Conservation (phyloP, 1,140 invertebrate genomes). For the Glossosoma conforme region DNA sequence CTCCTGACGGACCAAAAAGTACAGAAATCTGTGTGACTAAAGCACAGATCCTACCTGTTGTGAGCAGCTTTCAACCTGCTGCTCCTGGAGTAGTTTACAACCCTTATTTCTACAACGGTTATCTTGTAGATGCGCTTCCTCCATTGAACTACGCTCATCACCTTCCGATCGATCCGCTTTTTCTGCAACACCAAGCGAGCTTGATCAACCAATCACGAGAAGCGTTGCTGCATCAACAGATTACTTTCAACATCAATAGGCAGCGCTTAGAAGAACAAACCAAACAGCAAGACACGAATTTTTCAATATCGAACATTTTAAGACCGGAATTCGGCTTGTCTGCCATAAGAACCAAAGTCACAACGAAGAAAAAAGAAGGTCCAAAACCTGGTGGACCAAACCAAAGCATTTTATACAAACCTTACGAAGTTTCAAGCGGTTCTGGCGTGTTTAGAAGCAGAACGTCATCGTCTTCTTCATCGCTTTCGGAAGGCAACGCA, state of each 20-base stretch:
- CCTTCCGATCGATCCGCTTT: too few species aligned
- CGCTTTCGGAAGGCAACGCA: background rate
- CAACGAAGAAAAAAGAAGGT: conserved; percentile 28
- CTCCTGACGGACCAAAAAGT: conserved; percentile 2
- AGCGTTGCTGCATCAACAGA: too few species aligned
- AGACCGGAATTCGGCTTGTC: conserved; percentile 47
- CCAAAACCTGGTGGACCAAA: conserved; percentile 42
- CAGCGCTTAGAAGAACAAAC: conserved; percentile 3
- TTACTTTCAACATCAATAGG: conserved; percentile 1
- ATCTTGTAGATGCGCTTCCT: too few species aligned
- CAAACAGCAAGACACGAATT: conserved; percentile 35
- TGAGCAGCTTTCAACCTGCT: conserved; percentile 8
- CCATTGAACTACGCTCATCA: too few species aligned
- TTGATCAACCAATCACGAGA: too few species aligned
- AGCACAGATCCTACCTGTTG: background rate
- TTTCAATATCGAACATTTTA: conserved; percentile 47
- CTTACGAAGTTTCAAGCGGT: conserved; percentile 44
- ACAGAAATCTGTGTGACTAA: conserved; percentile 6
- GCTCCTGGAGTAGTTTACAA: conserved; percentile 13
- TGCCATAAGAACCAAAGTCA: conserved; percentile 22
- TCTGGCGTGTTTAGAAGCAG: conserved; percentile 17
- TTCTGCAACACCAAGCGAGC: too few species aligned
- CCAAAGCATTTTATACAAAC: conserved; percentile 39
- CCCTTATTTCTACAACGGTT: conserved; percentile 26
- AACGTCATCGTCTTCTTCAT: too few species aligned